Evolutionary conservation across 2,113 vertebrate species (phyloP).

Genomic region (Elephantulus edwardii): DNA sequence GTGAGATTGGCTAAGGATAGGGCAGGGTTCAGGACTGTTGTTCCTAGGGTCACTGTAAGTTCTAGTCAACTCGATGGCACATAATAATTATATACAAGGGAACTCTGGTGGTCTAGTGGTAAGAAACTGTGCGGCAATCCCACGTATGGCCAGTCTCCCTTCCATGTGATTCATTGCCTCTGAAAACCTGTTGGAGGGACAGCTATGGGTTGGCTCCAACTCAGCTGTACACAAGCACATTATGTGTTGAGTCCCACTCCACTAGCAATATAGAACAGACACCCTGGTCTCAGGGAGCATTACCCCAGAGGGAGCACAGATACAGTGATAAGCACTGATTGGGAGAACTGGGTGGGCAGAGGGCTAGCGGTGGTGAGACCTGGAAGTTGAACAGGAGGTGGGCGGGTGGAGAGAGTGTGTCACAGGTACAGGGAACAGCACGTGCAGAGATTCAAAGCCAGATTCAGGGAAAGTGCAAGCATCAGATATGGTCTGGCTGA

Average conservation of each 20-base stretch:
- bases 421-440: neutral
- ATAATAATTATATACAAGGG: no score
- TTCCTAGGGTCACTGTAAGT: no score
- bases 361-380: neutral
- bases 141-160: no score
- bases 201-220: no score
- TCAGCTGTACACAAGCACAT: no score
- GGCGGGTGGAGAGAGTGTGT: neutral
- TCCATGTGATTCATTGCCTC: no score
- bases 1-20: no score
- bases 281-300: neutral
- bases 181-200: no score
- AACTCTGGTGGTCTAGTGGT: no score
- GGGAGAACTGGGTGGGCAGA: neutral
- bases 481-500: neutral
- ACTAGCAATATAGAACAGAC: neutral
- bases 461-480: neutral
- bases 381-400: neutral
- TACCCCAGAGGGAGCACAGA: rapidly evolving
- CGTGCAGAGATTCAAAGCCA: neutral
- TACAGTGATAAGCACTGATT: neutral
- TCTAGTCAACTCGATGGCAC: no score
- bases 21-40: no score
- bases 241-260: neutral
- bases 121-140: no score